Conservation (phyloP, 2,797 vertebrate species). For the Myotis vivesi region DNA sequence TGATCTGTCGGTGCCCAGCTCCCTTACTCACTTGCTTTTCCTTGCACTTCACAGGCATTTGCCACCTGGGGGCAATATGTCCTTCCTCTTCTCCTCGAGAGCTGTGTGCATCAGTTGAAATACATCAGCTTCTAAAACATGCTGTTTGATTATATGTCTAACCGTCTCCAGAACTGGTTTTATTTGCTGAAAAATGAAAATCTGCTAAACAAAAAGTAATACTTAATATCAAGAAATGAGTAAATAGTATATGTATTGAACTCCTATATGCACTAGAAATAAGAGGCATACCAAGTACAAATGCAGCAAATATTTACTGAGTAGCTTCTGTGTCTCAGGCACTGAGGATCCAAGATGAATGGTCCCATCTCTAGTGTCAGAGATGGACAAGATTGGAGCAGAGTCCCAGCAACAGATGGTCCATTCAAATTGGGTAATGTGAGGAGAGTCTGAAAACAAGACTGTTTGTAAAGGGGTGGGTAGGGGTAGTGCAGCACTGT, state of each 20-base stretch:
- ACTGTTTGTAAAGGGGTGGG: neutral
- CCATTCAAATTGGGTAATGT: neutral
- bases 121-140: neutral
- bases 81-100: conserved; percentile 38
- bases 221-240: neutral
- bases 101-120: neutral
- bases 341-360: neutral
- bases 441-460: conserved; percentile 36
- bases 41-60: conserved; percentile 40
- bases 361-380: neutral
- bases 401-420: neutral
- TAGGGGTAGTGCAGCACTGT: rapidly evolving
- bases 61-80: conserved; percentile 60
- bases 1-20: neutral
- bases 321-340: neutral
- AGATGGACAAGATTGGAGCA: neutral
- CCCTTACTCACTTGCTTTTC: neutral
- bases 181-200: neutral
- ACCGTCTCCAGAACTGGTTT: neutral
- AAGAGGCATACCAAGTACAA: neutral
- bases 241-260: neutral
- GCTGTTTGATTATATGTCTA: neutral
- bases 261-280: neutral
- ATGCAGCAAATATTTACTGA: neutral
- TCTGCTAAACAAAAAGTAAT: neutral